Percentiles rank a stretch among this genome's conserved stretches.
phyloP scores from a whole-genome alignment of 2,888 invertebrate species.

The Octonoba sinensis region DNA sequence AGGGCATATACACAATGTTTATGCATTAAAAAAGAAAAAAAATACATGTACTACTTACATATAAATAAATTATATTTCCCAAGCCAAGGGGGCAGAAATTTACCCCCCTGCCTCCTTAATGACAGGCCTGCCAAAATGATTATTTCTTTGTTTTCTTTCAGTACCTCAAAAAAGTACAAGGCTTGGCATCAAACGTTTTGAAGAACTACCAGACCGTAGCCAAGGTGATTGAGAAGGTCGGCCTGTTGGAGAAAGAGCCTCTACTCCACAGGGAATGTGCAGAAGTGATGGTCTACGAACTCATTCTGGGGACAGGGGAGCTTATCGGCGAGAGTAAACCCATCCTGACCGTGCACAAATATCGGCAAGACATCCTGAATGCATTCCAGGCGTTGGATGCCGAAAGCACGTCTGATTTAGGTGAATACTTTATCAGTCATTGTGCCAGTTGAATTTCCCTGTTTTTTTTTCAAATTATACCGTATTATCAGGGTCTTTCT shows the following conservation, averaged over 20 bases:
- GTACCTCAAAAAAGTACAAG: conserved; percentile 40
- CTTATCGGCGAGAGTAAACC: conserved; percentile 81
- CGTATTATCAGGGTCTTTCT: too few species aligned
- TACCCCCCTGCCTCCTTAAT: too few species aligned
- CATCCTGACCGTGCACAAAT: conserved; percentile 78
- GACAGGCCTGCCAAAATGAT: too few species aligned
- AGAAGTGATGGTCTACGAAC: conserved; percentile 82
- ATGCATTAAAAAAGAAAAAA: too few species aligned
- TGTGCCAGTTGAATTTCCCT: too few species aligned
- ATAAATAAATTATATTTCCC: too few species aligned
- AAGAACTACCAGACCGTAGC: conserved; percentile 20
- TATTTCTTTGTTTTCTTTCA: conserved; percentile 4
- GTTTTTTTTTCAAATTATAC: too few species aligned
- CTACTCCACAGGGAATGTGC: conserved; percentile 33
- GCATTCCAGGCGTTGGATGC: conserved; percentile 19
- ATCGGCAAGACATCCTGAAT: conserved; percentile 74
- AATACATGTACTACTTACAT: too few species aligned
- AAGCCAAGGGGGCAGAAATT: too few species aligned
- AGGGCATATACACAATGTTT: too few species aligned
- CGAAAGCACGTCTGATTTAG: neutral
- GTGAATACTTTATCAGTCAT: conserved; percentile 16
- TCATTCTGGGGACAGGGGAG: conserved; percentile 83
- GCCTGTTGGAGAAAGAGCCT: conserved; percentile 25
- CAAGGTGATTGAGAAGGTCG: conserved; percentile 27
- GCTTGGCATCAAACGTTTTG: conserved; percentile 30